Evolutionary conservation across 1,140 invertebrate genomes (phyloP).

Genomic region (Rhopalosiphum maidis): DNA sequence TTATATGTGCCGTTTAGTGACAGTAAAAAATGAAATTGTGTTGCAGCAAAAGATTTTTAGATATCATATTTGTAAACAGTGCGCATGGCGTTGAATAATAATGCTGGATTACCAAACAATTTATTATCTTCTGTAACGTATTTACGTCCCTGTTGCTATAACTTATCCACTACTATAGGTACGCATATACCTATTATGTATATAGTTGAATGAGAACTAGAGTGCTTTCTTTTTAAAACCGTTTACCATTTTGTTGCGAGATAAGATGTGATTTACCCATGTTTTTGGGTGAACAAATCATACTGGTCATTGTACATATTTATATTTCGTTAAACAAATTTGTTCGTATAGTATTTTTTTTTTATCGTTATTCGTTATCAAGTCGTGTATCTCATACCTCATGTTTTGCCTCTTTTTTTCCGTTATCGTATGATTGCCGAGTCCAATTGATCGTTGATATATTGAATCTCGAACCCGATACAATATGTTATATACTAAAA

Average conservation of each 20-base stretch:
- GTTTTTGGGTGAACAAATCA: neutral
- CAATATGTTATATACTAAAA: neutral
- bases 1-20: neutral
- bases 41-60: conserved; percentile 12
- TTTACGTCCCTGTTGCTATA: neutral
- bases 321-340: conserved; percentile 7
- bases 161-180: neutral
- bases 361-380: conserved; percentile 13
- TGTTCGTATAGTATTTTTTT: neutral
- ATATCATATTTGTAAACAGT: conserved; percentile 1
- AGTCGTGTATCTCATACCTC: conserved; percentile 14
- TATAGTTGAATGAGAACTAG: neutral
- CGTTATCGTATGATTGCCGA: neutral
- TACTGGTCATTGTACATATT: neutral
- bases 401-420: conserved; percentile 8
- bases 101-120: conserved; percentile 34
- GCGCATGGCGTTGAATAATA: conserved; percentile 39
- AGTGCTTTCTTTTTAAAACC: conserved; percentile 16
- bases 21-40: conserved; percentile 28
- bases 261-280: conserved; percentile 2
- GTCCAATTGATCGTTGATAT: neutral
- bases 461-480: neutral
- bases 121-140: neutral
- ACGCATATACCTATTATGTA: neutral
- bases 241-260: neutral